Conservation (phyloP, 2,113 vertebrate species). For the Chinchilla lanigera region DNA sequence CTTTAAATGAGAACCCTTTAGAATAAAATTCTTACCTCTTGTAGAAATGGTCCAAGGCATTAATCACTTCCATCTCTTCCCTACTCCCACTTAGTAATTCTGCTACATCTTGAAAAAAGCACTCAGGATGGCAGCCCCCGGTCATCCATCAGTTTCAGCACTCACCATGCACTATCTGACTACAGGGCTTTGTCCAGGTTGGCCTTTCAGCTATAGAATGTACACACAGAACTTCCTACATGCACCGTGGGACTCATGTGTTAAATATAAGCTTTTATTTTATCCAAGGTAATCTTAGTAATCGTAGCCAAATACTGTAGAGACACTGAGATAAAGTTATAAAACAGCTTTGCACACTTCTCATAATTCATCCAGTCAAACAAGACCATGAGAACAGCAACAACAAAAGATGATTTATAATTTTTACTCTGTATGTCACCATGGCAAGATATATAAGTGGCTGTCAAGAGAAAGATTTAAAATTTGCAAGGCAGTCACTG, state of each 20-base stretch:
- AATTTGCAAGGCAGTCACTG: constrained; percentile 58
- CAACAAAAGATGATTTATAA: constrained; percentile 67
- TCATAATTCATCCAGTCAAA: constrained; percentile 69
- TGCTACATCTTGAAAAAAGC: constrained; percentile 48
- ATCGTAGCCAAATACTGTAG: constrained; percentile 64
- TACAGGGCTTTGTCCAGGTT: background rate
- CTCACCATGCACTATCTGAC: constrained; percentile 48
- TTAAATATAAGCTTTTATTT: constrained; percentile 73
- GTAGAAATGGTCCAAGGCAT: background rate
- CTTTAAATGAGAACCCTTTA: background rate
- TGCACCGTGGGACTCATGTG: constrained; percentile 69
- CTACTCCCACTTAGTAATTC: constrained; percentile 1
- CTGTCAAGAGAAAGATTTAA: constrained; percentile 49
- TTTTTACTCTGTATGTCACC: constrained; percentile 28
- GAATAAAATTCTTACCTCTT: constrained; percentile 26
- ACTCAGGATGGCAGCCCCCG: constrained; percentile 26
- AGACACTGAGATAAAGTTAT: constrained; percentile 76
- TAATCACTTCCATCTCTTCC: constrained; percentile 39
- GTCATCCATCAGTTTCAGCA: constrained; percentile 58
- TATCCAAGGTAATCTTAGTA: constrained; percentile 67
- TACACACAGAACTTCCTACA: constrained; percentile 73
- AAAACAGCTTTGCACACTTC: constrained; percentile 69
- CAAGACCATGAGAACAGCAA: constrained; percentile 59
- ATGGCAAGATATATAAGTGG: constrained; percentile 53
- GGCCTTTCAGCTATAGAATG: constrained; percentile 62